Evolutionary conservation across 2,888 invertebrate genomes (phyloP).

Genomic region (Laspeyria flexula): DNA sequence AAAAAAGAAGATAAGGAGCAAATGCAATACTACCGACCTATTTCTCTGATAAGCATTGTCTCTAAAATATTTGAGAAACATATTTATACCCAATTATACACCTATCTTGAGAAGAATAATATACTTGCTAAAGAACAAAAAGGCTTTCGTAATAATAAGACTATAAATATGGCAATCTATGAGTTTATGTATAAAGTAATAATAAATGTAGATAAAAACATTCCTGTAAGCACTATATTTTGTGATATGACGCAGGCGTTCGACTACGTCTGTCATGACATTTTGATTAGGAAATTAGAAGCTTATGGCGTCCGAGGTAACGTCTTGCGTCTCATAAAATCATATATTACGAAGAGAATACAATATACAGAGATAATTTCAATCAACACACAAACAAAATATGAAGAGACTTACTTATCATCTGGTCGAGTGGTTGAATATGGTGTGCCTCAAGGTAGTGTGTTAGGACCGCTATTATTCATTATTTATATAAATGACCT

Average conservation of each 20-base stretch:
- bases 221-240: background rate
- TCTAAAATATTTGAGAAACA: constrained; percentile 3
- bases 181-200: background rate
- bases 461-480: background rate
- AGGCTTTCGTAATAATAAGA: background rate
- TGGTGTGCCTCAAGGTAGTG: background rate
- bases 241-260: constrained; percentile 8
- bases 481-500: background rate
- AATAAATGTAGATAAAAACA: background rate
- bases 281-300: background rate
- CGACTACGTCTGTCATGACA: constrained; percentile 2
- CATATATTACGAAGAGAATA: background rate
- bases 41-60: background rate
- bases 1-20: background rate
- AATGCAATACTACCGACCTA: constrained; percentile 6
- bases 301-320: background rate
- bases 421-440: background rate
- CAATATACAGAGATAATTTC: background rate
- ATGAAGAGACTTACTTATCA: background rate
- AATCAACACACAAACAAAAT: background rate
- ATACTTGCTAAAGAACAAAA: constrained; percentile 1
- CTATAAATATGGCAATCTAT: constrained; percentile 3
- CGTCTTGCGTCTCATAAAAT: background rate
- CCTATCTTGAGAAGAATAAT: background rate
- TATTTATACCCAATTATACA: background rate